Evolutionary conservation across 1,140 invertebrate genomes (phyloP), one percentile per base, ranked within the genome.

Genomic region (Triops longicaudatus): DNA sequence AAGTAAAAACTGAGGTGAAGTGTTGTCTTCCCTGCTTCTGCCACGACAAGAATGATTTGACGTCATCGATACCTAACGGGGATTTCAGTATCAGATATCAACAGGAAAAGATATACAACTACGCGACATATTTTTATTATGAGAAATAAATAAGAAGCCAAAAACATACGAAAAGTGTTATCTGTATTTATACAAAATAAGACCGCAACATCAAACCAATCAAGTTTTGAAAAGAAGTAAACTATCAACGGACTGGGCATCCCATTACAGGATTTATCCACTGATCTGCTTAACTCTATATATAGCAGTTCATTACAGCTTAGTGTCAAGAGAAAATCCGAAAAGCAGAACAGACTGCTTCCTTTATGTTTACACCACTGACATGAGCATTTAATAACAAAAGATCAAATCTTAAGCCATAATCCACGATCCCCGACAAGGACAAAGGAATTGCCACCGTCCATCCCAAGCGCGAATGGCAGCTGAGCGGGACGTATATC

Each of bases 341-440:
- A n/a, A 22, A 6, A 63, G 31, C 31, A 37, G 2, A 17, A 63
- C 17, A 63, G 17, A 5, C 50, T 17, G 50, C n/a, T 63, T n/a
- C 50, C 22, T 63, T 6, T 2, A 63, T 63, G 50, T n/a, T 63
- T 22, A n/a, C 22, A 4, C 50, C 14, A 22, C 0, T 63, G 50
- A 63, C 50, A 63, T 3, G 14, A 63, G 50, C 50, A 2, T n/a
- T 63, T 63, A 9, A 17, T 63, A 63, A 1, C 50, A 63, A 10
- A 22, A 63, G 50, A 63, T 63, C 3, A 10, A 63, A 63, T n/a
- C 6, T 63, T 63, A 63, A 63, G 50, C 50, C 50, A 63, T 63
- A n/a, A 26, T 77, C 76, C 76, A 77, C 6, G 26, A 73, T 27
- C 76, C 76, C n/a, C 76, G 76, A 73, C 76, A 77, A n/a, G 72